These are phyloP conservation scores for Sebastes alutus DNA, from an alignment of 2,797 vertebrate genomes.

Conservation along the genomic window DNA sequence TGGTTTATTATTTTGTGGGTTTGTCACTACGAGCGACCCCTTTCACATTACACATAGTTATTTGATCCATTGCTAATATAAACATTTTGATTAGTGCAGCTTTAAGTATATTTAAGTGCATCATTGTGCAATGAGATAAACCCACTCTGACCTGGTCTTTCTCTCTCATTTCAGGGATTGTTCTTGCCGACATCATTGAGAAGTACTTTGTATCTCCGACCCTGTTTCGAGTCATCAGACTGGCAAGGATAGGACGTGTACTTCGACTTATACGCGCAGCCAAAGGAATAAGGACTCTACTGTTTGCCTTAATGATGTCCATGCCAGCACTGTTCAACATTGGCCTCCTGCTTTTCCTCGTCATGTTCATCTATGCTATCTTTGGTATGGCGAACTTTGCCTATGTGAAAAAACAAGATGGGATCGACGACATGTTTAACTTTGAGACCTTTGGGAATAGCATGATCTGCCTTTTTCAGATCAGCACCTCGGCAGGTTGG, in stretches of 20 bases:
- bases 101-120: background rate
- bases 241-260: slow-evolving; percentile 96
- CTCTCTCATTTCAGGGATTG: slow-evolving; percentile 86
- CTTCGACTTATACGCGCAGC: slow-evolving; percentile 96
- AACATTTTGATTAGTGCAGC: background rate
- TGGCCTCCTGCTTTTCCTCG: slow-evolving; percentile 95
- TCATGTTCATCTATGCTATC: slow-evolving; percentile 99
- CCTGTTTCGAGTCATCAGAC: slow-evolving; percentile 96
- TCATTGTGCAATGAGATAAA: background rate
- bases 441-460: slow-evolving; percentile 99
- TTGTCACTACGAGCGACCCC: too few relatives aligned
- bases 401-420: slow-evolving; percentile 92
- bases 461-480: slow-evolving; percentile 98
- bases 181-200: slow-evolving; percentile 98
- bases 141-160: slow-evolving; percentile 52
- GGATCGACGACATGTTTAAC: slow-evolving; percentile 98
- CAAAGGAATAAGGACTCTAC: slow-evolving; percentile 97
- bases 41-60: background rate
- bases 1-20: too few relatives aligned
- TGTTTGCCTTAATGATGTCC: slow-evolving; percentile 99
- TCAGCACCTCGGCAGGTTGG: slow-evolving; percentile 98
- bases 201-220: slow-evolving; percentile 99
- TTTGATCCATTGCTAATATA: background rate
- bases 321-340: slow-evolving; percentile 98
- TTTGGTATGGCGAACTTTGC: slow-evolving; percentile 99